These are phyloP conservation scores for Clostera curtula DNA, from an alignment of 2,888 invertebrate species.

Conservation along the genomic window DNA sequence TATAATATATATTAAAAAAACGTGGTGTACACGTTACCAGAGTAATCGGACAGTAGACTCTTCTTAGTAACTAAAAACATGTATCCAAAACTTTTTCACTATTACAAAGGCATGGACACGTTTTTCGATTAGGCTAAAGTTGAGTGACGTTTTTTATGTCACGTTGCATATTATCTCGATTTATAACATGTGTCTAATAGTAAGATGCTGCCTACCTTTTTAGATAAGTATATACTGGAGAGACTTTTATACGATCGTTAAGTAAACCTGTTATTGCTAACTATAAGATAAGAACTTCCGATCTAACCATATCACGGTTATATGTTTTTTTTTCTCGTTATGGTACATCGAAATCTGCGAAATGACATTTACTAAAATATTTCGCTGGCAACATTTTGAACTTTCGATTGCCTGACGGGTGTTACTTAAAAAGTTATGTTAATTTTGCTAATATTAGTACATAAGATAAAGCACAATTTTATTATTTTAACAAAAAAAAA, in stretches of 20 bases:
- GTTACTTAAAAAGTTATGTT: constrained; percentile 36
- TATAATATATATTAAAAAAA: too few species aligned
- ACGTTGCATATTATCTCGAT: constrained; percentile 34
- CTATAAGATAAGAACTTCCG: constrained; percentile 67
- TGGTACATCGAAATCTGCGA: constrained; percentile 27
- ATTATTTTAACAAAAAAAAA: constrained; percentile 48
- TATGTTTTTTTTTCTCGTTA: constrained; percentile 30
- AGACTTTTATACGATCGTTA: constrained; percentile 75
- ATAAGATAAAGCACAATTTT: constrained; percentile 67
- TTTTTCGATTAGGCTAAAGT: constrained; percentile 40
- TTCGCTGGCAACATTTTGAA: constrained; percentile 40
- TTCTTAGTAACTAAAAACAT: constrained; percentile 53
- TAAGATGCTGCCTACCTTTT: constrained; percentile 65
- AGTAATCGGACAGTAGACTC: constrained; percentile 28
- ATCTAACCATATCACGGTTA: constrained; percentile 61
- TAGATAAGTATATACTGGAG: constrained; percentile 72
- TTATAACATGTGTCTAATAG: constrained; percentile 55
- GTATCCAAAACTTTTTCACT: constrained; percentile 60
- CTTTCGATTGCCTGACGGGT: constrained; percentile 30
- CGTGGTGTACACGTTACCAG: constrained; percentile 8
- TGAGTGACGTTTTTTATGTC: constrained; percentile 50
- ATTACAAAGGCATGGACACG: constrained; percentile 49
- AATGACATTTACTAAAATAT: constrained; percentile 27
- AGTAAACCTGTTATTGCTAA: constrained; percentile 70
- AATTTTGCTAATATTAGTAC: constrained; percentile 69